Percentiles rank a stretch among this genome's conserved stretches.
Conservation (phyloP, 2,113 vertebrate genomes). For the Pseudolaguvia tuberculata region DNA sequence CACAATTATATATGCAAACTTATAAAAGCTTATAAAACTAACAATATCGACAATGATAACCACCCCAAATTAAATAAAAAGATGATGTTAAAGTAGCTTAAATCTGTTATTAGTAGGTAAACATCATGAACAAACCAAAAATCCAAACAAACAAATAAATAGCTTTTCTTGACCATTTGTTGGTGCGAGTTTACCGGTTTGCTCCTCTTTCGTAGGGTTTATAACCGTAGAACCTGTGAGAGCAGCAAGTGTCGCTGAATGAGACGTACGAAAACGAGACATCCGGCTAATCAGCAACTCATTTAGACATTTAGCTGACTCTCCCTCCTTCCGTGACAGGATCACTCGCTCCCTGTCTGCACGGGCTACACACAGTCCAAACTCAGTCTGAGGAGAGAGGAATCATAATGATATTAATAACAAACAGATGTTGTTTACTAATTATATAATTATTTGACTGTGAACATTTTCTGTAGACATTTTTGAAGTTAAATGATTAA, state of each 20-base stretch:
- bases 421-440: not conserved
- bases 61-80: not conserved
- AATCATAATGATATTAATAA: not conserved
- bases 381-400: constrained; percentile 71
- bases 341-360: constrained; percentile 90
- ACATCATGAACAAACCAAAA: not conserved
- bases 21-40: too few species aligned
- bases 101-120: not conserved
- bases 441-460: not conserved
- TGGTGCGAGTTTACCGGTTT: constrained; percentile 76
- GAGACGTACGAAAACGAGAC: constrained; percentile 91
- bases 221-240: constrained; percentile 95
- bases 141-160: not conserved
- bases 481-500: not conserved
- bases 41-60: too few species aligned
- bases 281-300: constrained; percentile 96
- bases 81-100: not conserved
- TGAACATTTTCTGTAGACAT: not conserved
- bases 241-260: constrained; percentile 91
- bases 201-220: constrained; percentile 95
- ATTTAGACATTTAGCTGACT: constrained; percentile 97
- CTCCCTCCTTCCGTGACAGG: constrained; percentile 92
- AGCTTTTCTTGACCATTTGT: not conserved
- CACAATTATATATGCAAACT: too few species aligned
- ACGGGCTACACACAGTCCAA: constrained; percentile 78